A percentile compares a stretch with the other conserved stretches of the same genome.
These are phyloP conservation scores for Ceyx cyanopectus DNA, from an alignment of 2,113 vertebrate genomes.

Conservation along the genomic window DNA sequence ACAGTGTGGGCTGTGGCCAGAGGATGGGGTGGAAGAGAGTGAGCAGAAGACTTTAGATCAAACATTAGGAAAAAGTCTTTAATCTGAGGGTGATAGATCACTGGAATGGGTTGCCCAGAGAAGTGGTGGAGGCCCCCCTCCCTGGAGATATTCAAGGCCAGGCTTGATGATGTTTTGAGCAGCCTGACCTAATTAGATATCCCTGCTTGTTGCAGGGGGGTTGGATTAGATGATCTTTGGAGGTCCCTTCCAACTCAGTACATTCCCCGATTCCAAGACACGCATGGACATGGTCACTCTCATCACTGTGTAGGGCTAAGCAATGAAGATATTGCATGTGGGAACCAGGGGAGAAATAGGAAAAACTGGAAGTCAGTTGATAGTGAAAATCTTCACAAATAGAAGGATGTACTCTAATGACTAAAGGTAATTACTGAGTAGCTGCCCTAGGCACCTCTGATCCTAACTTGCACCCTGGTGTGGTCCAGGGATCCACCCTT, in stretches of 20 bases:
- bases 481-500: background rate
- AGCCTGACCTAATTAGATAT: too few relatives aligned
- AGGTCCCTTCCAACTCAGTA: too few relatives aligned
- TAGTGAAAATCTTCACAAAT: background rate
- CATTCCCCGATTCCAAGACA: too few relatives aligned
- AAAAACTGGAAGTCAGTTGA: background rate
- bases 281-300: background rate
- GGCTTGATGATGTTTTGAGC: too few relatives aligned
- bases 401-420: background rate
- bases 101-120: too few relatives aligned
- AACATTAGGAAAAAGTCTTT: too few relatives aligned
- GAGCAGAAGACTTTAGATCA: background rate
- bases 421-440: background rate
- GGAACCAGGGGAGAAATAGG: fast-evolving
- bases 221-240: too few relatives aligned
- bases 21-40: background rate
- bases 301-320: background rate
- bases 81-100: too few relatives aligned
- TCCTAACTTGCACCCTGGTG: background rate
- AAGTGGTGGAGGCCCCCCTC: too few relatives aligned
- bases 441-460: background rate
- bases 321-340: too few relatives aligned
- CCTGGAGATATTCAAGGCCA: too few relatives aligned
- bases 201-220: too few relatives aligned
- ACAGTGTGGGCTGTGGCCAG: background rate